These are phyloP conservation scores for Penaeus japonicus DNA, from an alignment of 1,140 invertebrate species.

Conservation along the genomic window DNA sequence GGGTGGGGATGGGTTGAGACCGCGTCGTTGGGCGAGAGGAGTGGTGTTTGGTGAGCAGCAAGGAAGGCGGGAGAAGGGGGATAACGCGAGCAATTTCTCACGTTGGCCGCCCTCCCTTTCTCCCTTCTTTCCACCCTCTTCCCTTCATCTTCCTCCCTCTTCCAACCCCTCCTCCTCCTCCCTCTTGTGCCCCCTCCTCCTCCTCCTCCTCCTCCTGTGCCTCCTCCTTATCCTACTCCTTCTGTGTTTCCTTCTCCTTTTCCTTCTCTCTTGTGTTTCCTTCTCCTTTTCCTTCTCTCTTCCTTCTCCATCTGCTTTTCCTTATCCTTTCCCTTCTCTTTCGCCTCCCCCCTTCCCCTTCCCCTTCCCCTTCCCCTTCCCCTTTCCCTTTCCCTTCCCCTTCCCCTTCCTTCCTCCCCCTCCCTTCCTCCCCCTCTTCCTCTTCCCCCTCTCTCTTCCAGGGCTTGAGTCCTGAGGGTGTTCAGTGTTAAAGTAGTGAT, in stretches of 20 bases:
- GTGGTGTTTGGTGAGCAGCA: no score
- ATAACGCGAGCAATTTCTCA: no score
- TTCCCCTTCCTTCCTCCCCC: neutral
- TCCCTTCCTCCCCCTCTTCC: neutral
- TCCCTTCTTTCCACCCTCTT: neutral
- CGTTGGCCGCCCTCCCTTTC: neutral
- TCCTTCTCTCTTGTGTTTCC: neutral
- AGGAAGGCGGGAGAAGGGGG: no score
- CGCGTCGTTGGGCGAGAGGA: no score
- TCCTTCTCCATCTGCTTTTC: neutral
- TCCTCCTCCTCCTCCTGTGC: neutral
- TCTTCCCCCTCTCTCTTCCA: neutral
- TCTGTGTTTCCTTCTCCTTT: neutral
- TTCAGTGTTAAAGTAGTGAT: neutral
- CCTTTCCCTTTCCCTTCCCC: neutral
- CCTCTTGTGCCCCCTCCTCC: neutral
- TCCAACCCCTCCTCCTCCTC: neutral
- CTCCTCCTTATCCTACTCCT: neutral
- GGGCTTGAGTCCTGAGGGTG: neutral
- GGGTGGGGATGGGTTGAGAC: no score
- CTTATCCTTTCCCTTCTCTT: neutral
- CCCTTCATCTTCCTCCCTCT: neutral
- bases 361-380: neutral
- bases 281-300: neutral
- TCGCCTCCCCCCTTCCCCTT: neutral